Conservation (phyloP, 2,113 vertebrate species). For the Pleuronectes platessa region DNA sequence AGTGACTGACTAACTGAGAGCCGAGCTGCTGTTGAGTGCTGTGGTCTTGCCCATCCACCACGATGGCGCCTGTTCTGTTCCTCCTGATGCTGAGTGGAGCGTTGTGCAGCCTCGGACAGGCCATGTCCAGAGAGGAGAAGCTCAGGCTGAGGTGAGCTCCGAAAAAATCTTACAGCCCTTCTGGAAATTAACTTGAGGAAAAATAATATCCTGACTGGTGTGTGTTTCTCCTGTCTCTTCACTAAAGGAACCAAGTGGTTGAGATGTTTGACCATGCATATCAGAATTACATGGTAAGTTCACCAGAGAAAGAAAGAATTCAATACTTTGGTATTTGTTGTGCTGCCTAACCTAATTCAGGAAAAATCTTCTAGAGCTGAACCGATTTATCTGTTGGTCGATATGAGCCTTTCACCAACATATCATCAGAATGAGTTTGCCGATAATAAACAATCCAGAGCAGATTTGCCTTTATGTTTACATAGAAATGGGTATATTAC, state of each 20-base stretch:
- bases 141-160: constrained; percentile 76
- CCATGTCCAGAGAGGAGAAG: constrained; percentile 82
- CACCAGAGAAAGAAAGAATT: background rate
- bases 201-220: background rate
- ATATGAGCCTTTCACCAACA: too few relatives aligned
- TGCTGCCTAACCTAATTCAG: background rate
- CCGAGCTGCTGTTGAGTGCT: constrained; percentile 40
- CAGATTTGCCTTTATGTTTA: too few relatives aligned
- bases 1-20: constrained; percentile 27
- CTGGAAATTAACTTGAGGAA: background rate
- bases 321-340: background rate
- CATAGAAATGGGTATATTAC: too few relatives aligned
- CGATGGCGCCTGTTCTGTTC: constrained; percentile 66
- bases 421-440: too few relatives aligned
- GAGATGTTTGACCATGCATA: constrained; percentile 99
- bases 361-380: too few relatives aligned
- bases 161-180: background rate
- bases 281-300: constrained; percentile 97
- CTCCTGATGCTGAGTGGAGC: constrained; percentile 67
- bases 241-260: constrained; percentile 92
- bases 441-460: too few relatives aligned
- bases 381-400: too few relatives aligned
- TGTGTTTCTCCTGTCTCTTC: background rate
- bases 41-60: constrained; percentile 24
- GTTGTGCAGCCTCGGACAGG: constrained; percentile 54